These are phyloP conservation scores for Mesocentrotus franciscanus DNA, from an alignment of 53 echinoderm and acorn worm species.

Conservation along the genomic window DNA sequence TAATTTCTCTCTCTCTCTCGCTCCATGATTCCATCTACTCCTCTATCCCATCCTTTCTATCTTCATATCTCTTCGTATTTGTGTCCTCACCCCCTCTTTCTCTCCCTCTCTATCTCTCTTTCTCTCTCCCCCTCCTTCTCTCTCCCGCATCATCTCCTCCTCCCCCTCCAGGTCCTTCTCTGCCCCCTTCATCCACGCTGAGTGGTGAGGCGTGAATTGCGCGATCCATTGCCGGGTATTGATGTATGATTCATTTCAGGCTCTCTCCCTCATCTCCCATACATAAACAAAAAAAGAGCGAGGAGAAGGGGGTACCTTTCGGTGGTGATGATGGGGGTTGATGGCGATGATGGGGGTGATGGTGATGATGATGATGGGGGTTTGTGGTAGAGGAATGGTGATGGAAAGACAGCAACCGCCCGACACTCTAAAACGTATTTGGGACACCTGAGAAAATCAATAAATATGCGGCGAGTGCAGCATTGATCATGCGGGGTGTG, in stretches of 20 bases:
- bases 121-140: not conserved
- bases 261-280: constrained; percentile 21
- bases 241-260: constrained; percentile 61
- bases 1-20: not conserved
- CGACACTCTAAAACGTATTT: constrained; percentile 57
- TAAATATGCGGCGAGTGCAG: constrained; percentile 62
- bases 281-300: constrained; percentile 7
- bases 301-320: constrained; percentile 37
- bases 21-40: not conserved
- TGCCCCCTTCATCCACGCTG: not conserved
- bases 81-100: not conserved
- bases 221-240: constrained; percentile 49
- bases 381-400: constrained; percentile 14
- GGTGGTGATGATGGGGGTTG: constrained; percentile 11
- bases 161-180: constrained; percentile 37
- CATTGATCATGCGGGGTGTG: constrained; percentile 51
- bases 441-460: constrained; percentile 67
- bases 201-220: constrained; percentile 58
- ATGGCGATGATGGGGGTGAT: not conserved
- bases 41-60: not conserved
- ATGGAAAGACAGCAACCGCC: constrained; percentile 52
- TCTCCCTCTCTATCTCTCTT: not conserved
- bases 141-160: not conserved
- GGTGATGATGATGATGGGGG: constrained; percentile 52
- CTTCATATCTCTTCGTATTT: not conserved